Evolutionary conservation across 2,797 vertebrate species (phyloP), one percentile per base, ranked within the genome.

Genomic region (Cephalopachus bancanus): DNA sequence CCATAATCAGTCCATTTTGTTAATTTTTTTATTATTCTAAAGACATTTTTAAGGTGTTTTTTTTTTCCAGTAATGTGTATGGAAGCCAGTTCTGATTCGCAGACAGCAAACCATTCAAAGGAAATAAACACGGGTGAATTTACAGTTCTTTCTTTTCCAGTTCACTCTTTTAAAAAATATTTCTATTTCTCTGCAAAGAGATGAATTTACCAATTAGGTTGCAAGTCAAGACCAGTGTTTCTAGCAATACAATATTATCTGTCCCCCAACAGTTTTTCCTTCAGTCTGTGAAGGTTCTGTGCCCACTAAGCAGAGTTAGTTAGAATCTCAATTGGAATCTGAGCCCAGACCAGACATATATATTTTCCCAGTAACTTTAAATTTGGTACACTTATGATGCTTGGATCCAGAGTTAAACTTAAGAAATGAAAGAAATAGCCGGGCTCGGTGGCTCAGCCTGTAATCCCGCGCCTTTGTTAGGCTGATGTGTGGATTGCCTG

Each of bases 281-380:
- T 62, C 24, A 37, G 1, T 49, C 24, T 84, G 37, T 62, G 62
- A 83, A 51, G 37, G 14, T 53, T 60, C 10, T 37, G 10, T 83
- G 28, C 10, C 33, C 33, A 16, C 71, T 78, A 10, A 28, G 10
- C 55, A 57, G 22, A 84, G 26, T 26, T 64, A 11, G 3, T 78
- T 81, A 71, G 37, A 91, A 59, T 83, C 30, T 28, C 26, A 22
- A 1, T 28, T 0, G 44, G 55, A 53, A 37, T 44, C 37, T 81
- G 30, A 44, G 51, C 62, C 37, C 7, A n/a, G 57, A 67, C 3
- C 20, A 95, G 74, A 67, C 49, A 57, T 12, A 8, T 6, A 33
- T 79, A 71, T 17, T 95, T 87, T 33, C 57, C 80, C 24, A 86
- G 93, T 74, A 81, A 81, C 74, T 95, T 92, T 55, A 90, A 53